Percentiles rank a stretch among this genome's conserved stretches.
Conservation (phyloP, 2,888 invertebrate genomes). For the Parasteatoda lunata region DNA sequence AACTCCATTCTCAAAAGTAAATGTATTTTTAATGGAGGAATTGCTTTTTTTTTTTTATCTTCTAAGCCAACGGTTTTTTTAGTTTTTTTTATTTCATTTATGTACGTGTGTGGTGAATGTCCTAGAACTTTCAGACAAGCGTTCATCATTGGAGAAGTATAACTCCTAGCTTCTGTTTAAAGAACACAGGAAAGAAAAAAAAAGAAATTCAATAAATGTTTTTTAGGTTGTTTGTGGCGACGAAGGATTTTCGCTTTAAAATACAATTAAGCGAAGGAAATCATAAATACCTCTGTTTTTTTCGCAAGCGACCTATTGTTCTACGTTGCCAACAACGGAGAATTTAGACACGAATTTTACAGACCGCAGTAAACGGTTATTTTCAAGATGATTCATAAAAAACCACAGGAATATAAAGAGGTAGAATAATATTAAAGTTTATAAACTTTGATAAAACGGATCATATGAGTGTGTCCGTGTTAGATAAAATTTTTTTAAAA, state of each 20-base stretch:
- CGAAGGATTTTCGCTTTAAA: conserved; percentile 54
- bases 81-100: conserved; percentile 12
- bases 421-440: background rate
- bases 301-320: conserved; percentile 60
- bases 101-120: conserved; percentile 48
- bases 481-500: no score
- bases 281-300: conserved; percentile 60
- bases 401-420: background rate
- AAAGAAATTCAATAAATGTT: background rate
- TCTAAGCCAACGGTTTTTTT: conserved; percentile 18
- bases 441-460: no score
- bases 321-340: conserved; percentile 20
- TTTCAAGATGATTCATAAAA: conserved; percentile 36
- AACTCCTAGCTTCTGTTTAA: conserved; percentile 48
- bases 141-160: conserved; percentile 39
- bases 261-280: conserved; percentile 65
- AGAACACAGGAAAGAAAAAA: conserved; percentile 22
- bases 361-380: conserved; percentile 36
- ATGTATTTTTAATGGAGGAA: conserved; percentile 66
- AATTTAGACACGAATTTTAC: conserved; percentile 44
- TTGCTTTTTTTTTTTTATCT: conserved; percentile 46
- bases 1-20: conserved; percentile 55
- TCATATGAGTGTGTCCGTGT: no score
- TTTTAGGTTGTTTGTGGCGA: conserved; percentile 30
- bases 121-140: conserved; percentile 49